These are phyloP conservation scores for Peromyscus attwateri DNA, from an alignment of 2,797 vertebrate species.

Conservation along the genomic window DNA sequence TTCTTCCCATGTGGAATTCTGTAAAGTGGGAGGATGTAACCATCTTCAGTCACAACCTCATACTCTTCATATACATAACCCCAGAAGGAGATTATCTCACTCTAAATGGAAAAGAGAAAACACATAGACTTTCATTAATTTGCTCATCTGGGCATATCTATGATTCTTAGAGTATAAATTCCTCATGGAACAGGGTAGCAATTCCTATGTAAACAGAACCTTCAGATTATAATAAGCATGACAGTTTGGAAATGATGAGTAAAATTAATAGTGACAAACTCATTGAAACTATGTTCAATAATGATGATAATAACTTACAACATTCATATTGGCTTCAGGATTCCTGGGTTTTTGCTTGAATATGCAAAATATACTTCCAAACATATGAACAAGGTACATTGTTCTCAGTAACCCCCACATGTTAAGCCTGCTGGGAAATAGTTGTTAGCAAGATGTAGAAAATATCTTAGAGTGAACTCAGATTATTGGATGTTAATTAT, in stretches of 20 bases:
- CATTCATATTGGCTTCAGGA: background rate
- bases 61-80: background rate
- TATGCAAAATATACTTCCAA: background rate
- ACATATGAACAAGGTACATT: background rate
- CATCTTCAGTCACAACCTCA: background rate
- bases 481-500: background rate
- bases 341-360: background rate
- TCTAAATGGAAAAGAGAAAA: background rate
- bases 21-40: background rate
- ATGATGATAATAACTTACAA: background rate
- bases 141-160: background rate
- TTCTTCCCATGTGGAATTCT: background rate
- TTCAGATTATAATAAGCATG: background rate
- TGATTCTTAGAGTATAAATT: background rate
- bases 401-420: background rate
- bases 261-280: background rate
- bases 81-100: background rate
- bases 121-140: background rate
- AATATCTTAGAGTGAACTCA: background rate
- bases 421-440: background rate
- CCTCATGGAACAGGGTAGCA: background rate
- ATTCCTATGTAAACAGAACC: background rate
- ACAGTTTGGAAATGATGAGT: background rate
- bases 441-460: background rate
- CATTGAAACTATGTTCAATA: background rate